These are phyloP conservation scores for Rhea pennata DNA, from an alignment of 2,113 vertebrate genomes.

Conservation along the genomic window DNA sequence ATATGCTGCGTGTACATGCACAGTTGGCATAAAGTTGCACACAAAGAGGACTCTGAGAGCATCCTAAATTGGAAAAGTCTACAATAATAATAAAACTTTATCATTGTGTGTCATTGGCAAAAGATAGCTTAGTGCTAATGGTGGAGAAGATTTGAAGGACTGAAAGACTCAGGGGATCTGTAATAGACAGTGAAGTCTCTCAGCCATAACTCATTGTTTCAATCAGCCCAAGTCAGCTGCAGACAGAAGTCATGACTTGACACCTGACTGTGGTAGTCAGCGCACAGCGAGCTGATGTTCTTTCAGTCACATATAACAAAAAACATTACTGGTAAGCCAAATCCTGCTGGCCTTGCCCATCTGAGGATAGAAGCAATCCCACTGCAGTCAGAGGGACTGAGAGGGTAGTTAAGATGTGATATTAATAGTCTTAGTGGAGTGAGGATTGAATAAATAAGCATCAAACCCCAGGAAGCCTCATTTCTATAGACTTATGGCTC, in stretches of 20 bases:
- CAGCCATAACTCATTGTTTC: constrained; percentile 9
- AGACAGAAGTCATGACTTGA: neutral
- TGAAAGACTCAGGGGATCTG: neutral
- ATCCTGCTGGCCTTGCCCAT: neutral
- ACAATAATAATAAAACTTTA: constrained; percentile 13
- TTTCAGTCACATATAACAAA: neutral
- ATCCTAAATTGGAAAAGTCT: constrained; percentile 24
- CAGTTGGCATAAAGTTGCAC: constrained; percentile 13
- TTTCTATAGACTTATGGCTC: neutral
- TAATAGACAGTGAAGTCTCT: constrained; percentile 2
- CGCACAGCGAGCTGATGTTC: neutral
- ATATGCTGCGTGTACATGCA: neutral
- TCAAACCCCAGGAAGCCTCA: neutral
- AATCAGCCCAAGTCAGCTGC: neutral
- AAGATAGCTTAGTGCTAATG: neutral
- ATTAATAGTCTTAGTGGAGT: neutral
- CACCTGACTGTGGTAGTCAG: neutral
- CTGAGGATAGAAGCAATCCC: neutral
- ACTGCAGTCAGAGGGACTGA: neutral
- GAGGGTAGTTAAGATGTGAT: neutral
- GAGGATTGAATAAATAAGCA: neutral
- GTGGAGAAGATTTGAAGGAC: neutral
- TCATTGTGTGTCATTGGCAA: constrained; percentile 18
- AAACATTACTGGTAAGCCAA: neutral
- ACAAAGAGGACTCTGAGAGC: neutral